Base-by-base conservation (phyloP, 64 coral and sea anemone genomes). In the Anthopleura sola region DNA sequence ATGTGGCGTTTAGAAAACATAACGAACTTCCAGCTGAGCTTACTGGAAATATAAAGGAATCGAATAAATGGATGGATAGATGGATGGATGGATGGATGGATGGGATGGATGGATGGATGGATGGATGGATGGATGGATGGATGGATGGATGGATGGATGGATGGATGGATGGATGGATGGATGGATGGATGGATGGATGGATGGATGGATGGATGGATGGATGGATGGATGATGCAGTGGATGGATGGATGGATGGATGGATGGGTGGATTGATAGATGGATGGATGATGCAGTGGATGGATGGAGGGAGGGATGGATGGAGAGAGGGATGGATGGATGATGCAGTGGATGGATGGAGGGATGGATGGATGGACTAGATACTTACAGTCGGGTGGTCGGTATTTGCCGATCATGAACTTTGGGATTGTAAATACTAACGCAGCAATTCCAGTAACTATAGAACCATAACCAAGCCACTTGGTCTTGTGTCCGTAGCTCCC, bases 401-500 rank as follows among this genome's bases (percentile, higher is more conserved):
- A 60, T 83, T 56, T 83, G 6, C 49, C 49, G 18, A 60, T 29
- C 36, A 83, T 10, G 49, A 83, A 36, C 82, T 83, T 83, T 1
- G 82, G 82, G 7, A 83, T 20, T 28, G 82, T 49, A 83, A 83
- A 83, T 23, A 58, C 21, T 9, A 83, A 31, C 3, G 82, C 82
- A 34, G 49, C 44, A 11, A 83, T 26, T 93, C 95, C 95, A 47
- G 91, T 91, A 5, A 98, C 9, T 6, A 93, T 49, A 8, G 85
- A 76, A 12, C 95, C 95, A 79, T 86, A 85, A 23, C 95, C 91
- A 0, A 98, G 78, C 95, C 95, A 98, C 54, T 86, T 98, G 6
- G 89, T 89, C 75, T 98, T 98, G 78, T 98, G 93, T 28, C 91
- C 95, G 76, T 91, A 98, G 15, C 86, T 82, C 0, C 95, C 95